Base-by-base conservation (phyloP, 2,888 invertebrate species). In the Drosophila borborema region DNA sequence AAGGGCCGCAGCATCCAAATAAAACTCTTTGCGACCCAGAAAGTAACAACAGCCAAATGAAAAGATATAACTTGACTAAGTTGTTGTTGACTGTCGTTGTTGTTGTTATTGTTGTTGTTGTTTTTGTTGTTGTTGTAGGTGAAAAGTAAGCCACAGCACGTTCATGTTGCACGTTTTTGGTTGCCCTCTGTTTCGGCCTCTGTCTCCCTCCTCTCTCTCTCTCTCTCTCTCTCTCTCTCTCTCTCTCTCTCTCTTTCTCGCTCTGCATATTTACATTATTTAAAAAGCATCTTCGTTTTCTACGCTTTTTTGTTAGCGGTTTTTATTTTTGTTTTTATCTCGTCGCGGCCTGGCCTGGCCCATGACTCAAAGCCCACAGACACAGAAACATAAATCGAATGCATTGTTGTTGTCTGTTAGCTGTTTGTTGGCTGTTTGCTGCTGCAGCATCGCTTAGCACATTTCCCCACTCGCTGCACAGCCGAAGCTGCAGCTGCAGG, bases 71-170 rank as follows among this genome's bases (percentile, higher is more conserved):
- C 55, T 45, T 58, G 64, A 34, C 59, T 43, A 69, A 51, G 41
- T 38, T 46, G 51, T 9, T 16, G 41, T 34, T 14, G 38, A 36
- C 5, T 71, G 49, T 18, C 34, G 59, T 31, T 51, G 43, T 18
- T 16, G 38, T 14, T 45, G 43, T 18, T 16, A 16, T 14, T 45
- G 63, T 18, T 58, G 59, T 54, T 64, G 63, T 60, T 77, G 75
- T 72, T 51, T 56, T 14, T 45, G 63, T 18, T 58, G 59, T 54
- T 64, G 63, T 60, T 77, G 75, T 72, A 63, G 79, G 67, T 67
- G 67, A 74, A 79, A 79, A 77, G 70, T 79, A 74, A 79, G 67
- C 67, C 77, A 71, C 80, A 62, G 64, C 79, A 79, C 79, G 76
- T 76, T 80, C 77, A 77, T 64, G 71, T 48, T 77, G 77, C 77